Conservation (phyloP, 2,797 vertebrate species). For the Microtus agrestis region DNA sequence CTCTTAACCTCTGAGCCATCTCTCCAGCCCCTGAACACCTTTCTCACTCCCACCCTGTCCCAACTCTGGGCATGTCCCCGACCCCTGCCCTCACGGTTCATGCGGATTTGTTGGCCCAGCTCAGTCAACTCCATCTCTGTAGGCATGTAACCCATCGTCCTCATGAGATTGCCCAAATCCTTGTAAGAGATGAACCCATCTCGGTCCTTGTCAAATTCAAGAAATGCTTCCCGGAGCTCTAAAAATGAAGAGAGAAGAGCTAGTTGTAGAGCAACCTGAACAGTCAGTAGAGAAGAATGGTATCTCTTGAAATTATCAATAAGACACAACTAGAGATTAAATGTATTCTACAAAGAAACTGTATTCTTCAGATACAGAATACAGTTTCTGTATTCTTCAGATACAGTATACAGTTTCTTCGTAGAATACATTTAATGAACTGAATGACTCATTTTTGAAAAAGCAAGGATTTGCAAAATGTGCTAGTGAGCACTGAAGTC, state of each 20-base stretch:
- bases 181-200: slow-evolving; percentile 87
- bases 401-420: neutral
- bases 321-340: neutral
- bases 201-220: slow-evolving; percentile 87
- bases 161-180: slow-evolving; percentile 87
- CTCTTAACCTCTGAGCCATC: too few relatives aligned
- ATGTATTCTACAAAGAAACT: neutral
- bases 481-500: neutral
- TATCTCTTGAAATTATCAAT: neutral
- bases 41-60: neutral
- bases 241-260: slow-evolving; percentile 41
- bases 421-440: neutral
- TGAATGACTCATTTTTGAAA: neutral
- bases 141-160: slow-evolving; percentile 88
- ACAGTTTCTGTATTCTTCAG: too few relatives aligned
- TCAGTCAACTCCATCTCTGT: slow-evolving; percentile 87
- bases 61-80: neutral
- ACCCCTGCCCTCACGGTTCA: slow-evolving; percentile 75
- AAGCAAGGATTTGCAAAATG: neutral
- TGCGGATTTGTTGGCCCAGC: slow-evolving; percentile 86
- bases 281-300: neutral
- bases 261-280: neutral
- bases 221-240: slow-evolving; percentile 86
- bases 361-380: too few relatives aligned
- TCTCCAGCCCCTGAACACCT: neutral